Evolutionary conservation across 1,140 invertebrate species (phyloP), one percentile per base, ranked within the genome.

Genomic region (Portunus trituberculatus): DNA sequence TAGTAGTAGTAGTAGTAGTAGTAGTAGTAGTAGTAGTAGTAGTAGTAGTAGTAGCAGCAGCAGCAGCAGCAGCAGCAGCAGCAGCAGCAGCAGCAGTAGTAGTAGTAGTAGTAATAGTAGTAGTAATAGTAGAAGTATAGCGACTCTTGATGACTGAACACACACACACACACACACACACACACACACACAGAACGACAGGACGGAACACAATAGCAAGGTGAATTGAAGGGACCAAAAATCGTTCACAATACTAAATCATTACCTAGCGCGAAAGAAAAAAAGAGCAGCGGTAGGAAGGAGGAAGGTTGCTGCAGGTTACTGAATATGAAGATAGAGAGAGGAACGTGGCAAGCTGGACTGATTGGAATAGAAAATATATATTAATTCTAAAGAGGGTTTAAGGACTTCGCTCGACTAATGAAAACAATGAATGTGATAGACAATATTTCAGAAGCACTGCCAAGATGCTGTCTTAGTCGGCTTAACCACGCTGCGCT

Each of bases 231-330:
- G 8, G 31, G 31, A 84, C n/a, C 10, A 20, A n/a, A 28, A 84
- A 28, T 28, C 31, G 28, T 84, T 84, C 83, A 84, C 20, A 29
- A 32, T 28, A 84, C 52, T 59, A 12, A 59, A 59, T 59, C 12
- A 59, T 59, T 59, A 20, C 83, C 10, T 3, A 84, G n/a, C 10
- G n/a, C 3, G 83, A 32, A 12, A 10, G 83, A 32, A 32, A 25
- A 84, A 25, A 14, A 10, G 52, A n/a, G 92, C 14, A 93, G 83
- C 52, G 76, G 91, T 39, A 82, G 76, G 91, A 93, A 59, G 83
- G 91, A 82, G 91, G 45, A 29, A 82, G 91, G 82, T 52, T 32
- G 31, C 28, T 25, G 52, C n/a, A 39, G 48, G 52, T 10, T 12
- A 28, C 29, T 28, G 29, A 76, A 59, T 16, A 32, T 3, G 67